Evolutionary conservation across 1,140 invertebrate genomes (phyloP).

Genomic region (Thaumatotibia leucotreta): DNA sequence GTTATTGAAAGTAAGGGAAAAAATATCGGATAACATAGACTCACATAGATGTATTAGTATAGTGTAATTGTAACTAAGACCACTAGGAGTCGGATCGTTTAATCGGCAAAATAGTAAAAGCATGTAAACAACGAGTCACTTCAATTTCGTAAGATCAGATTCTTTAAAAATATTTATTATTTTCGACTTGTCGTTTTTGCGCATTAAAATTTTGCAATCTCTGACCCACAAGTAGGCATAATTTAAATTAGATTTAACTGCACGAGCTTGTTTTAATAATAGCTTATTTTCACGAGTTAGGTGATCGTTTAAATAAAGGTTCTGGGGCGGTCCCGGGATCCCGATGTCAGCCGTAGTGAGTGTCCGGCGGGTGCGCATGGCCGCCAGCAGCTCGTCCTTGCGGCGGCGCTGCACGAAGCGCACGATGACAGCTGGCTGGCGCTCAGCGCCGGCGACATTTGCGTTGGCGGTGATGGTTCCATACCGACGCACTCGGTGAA

Average conservation of each 20-base stretch:
- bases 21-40: too few species aligned
- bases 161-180: not conserved
- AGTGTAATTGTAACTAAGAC: too few species aligned
- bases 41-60: too few species aligned
- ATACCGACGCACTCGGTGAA: too few species aligned
- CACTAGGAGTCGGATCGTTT: too few species aligned
- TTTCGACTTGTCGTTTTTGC: not conserved
- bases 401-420: not conserved
- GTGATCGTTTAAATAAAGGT: not conserved
- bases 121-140: not conserved
- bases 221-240: not conserved
- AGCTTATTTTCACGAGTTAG: too few species aligned
- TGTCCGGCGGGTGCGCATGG: not conserved
- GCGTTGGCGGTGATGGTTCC: not conserved
- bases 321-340: not conserved
- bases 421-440: not conserved
- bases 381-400: not conserved
- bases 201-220: too few species aligned
- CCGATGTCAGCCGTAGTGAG: not conserved
- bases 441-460: not conserved
- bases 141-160: not conserved
- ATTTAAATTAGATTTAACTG: not conserved
- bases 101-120: too few species aligned
- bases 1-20: too few species aligned
- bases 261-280: not conserved